These are phyloP conservation scores for Philonicus albiceps DNA, from an alignment of 2,888 invertebrate genomes.

Conservation along the genomic window DNA sequence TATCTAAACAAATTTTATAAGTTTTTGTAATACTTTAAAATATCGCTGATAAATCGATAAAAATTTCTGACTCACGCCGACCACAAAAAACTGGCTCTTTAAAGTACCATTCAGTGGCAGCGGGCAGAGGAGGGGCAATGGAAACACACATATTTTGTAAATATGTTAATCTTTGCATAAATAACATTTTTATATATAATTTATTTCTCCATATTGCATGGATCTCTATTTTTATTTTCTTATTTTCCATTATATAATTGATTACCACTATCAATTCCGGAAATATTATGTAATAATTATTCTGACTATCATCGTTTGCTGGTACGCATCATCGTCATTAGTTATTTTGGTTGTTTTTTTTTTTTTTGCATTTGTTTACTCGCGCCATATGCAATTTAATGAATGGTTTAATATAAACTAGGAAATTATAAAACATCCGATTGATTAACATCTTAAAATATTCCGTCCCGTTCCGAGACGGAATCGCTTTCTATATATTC, in stretches of 20 bases:
- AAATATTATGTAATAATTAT: conserved; percentile 37
- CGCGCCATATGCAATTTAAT: conserved; percentile 30
- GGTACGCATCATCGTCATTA: neutral
- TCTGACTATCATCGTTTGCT: conserved; percentile 6
- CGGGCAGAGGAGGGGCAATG: neutral
- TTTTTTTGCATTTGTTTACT: conserved; percentile 26
- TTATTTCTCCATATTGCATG: conserved; percentile 4
- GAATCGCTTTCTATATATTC: neutral
- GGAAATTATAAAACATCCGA: conserved; percentile 36
- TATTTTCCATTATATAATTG: conserved; percentile 40
- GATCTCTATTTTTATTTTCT: conserved; percentile 29
- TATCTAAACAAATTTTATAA: neutral
- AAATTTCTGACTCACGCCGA: neutral
- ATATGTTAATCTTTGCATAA: conserved; percentile 40
- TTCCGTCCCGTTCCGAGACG: neutral
- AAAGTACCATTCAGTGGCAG: neutral
- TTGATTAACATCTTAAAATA: conserved; percentile 23
- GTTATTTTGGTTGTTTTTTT: too few relatives aligned
- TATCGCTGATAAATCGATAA: neutral
- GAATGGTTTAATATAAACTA: conserved; percentile 36
- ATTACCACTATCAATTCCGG: conserved; percentile 45
- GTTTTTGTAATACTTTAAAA: neutral
- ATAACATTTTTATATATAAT: conserved; percentile 42
- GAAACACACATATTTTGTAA: conserved; percentile 37
- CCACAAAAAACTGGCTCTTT: neutral